Evolutionary conservation across 2,797 vertebrate species (phyloP).

Genomic region (Parotocinclus haroldoi): DNA sequence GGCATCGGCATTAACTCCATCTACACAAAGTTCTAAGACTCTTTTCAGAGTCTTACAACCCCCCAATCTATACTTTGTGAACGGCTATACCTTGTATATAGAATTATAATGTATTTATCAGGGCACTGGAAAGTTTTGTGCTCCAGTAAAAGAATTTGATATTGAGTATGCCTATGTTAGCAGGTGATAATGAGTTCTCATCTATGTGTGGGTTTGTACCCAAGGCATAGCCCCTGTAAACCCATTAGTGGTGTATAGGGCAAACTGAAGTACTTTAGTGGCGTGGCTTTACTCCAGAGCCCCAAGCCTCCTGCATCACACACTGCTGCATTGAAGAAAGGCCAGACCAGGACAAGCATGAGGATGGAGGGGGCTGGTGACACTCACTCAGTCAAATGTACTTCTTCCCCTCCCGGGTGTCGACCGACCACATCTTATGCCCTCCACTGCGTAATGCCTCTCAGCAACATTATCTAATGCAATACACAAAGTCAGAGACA

Average conservation of each 20-base stretch:
- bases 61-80: too few species aligned
- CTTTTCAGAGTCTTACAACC: too few species aligned
- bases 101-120: background rate
- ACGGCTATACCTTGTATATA: too few species aligned
- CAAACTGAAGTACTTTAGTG: constrained; percentile 44
- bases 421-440: constrained; percentile 26
- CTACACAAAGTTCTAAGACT: too few species aligned
- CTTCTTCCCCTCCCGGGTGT: constrained; percentile 26
- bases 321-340: constrained; percentile 23
- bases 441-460: constrained; percentile 9
- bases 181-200: constrained; percentile 1
- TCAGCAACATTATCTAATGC: constrained; percentile 22
- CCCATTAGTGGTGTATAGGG: constrained; percentile 36
- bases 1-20: too few species aligned
- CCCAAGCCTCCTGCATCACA: constrained; percentile 48
- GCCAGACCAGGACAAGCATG: constrained; percentile 19
- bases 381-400: constrained; percentile 45
- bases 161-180: constrained; percentile 14
- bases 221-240: constrained; percentile 29
- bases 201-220: constrained; percentile 12
- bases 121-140: background rate
- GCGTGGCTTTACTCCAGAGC: constrained; percentile 42
- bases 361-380: constrained; percentile 18
- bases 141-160: background rate
- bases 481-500: constrained; percentile 33